Evolutionary conservation across 2,113 vertebrate genomes (phyloP), one percentile per base, ranked within the genome.

Genomic region (Calypte anna): DNA sequence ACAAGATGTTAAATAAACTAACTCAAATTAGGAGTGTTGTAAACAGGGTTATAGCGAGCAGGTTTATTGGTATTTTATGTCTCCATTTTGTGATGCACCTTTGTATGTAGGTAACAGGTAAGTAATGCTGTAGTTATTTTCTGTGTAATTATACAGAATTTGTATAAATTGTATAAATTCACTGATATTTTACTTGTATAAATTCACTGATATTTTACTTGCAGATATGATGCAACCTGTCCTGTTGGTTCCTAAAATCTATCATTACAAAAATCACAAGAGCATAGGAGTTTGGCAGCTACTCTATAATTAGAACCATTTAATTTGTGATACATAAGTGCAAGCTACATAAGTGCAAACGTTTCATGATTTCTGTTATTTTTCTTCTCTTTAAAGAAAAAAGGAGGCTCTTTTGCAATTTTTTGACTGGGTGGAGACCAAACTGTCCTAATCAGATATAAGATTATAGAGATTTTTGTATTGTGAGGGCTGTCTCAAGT

Each of bases 231-330:
- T 25, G 25, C 68, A 82, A 17, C 33, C 62, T 91, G 30, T 96
- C n/a, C 58, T 92, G 2, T 73, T 85, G 72, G 59, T 70, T 96
- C n/a, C 68, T 93, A 73, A 93, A 93, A 93, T 96, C 62, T 94
- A 18, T 82, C 75, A 59, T 93, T 91, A 72, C 28, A 85, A 70
- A 82, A 82, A 76, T 86, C 54, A 73, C 62, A 94, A 81, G 31
- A 79, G 63, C 16, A 19, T 68, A 91, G n/a, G 58, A 91, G 48
- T 95, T 88, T 86, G 46, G 54, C 73, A 78, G 51, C 61, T 91
- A 53, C n/a, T 66, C 23, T 83, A 24, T 92, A 91, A 74, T 95
- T 94, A 76, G 12, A 83, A 79, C 69, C n/a, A 59, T 62, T 93
- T 82, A 50, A 72, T 94, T 91, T 97, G 30, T 31, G 6, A 40